Percentiles rank a stretch among this genome's conserved stretches.
phyloP scores from a whole-genome alignment of 2,113 vertebrate genomes.

The Rousettus leschenaultii region DNA sequence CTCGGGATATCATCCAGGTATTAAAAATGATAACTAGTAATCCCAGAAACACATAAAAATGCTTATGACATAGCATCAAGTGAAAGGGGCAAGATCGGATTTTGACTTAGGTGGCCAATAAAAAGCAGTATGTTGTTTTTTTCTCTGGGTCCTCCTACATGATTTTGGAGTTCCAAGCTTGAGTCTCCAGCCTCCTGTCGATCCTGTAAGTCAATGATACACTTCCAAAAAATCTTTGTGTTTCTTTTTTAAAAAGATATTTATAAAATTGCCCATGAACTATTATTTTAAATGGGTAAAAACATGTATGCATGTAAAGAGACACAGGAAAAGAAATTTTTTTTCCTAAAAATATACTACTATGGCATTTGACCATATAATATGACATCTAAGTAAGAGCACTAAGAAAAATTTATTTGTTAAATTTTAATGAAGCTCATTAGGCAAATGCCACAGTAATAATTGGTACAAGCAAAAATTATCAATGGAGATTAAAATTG shows the following conservation, averaged over 20 bases:
- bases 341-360: background rate
- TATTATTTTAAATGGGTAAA: background rate
- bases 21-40: background rate
- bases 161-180: background rate
- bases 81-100: background rate
- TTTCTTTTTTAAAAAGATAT: background rate
- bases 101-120: background rate
- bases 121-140: background rate
- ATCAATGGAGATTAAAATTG: background rate
- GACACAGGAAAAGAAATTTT: background rate
- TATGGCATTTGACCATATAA: background rate
- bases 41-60: background rate
- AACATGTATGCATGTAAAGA: background rate
- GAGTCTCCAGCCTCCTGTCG: background rate
- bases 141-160: background rate
- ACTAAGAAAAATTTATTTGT: background rate
- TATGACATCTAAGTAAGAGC: background rate
- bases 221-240: background rate
- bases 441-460: background rate
- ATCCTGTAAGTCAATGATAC: background rate
- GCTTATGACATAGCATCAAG: background rate
- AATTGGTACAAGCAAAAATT: background rate
- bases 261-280: background rate
- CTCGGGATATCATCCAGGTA: background rate
- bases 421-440: background rate